Percentiles rank a stretch among this genome's conserved stretches.
phyloP scores from a whole-genome alignment of 2,888 invertebrate species.

The Ormyrus labotus region DNA sequence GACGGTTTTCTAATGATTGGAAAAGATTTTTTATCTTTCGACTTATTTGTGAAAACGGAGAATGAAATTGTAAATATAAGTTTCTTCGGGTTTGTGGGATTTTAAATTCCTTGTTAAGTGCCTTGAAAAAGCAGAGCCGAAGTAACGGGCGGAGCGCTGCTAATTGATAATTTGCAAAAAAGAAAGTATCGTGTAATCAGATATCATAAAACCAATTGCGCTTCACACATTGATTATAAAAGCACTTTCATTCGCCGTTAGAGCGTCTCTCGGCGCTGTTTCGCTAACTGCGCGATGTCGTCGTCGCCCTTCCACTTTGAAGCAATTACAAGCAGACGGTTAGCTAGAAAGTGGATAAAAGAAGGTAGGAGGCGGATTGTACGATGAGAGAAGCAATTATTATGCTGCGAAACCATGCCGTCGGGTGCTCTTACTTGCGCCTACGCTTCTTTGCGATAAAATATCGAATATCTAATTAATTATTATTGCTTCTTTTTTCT shows the following conservation, averaged over 20 bases:
- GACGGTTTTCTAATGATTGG: too few species aligned
- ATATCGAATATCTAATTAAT: neutral
- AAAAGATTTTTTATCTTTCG: too few species aligned
- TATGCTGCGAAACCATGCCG: constrained; percentile 63
- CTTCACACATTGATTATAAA: constrained; percentile 24
- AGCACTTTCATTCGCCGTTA: constrained; percentile 21
- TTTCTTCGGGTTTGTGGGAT: too few species aligned
- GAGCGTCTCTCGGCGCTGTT: neutral
- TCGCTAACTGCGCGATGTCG: constrained; percentile 1
- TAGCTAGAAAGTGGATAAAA: constrained; percentile 17
- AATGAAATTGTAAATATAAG: too few species aligned
- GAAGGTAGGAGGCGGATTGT: constrained; percentile 12
- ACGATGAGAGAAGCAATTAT: constrained; percentile 61
- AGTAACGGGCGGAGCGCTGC: too few species aligned
- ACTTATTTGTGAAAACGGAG: too few species aligned
- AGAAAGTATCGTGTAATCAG: neutral
- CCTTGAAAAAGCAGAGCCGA: too few species aligned
- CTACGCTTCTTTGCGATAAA: neutral
- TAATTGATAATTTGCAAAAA: neutral
- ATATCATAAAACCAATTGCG: neutral
- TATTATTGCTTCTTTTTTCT: too few species aligned
- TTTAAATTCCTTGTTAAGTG: too few species aligned
- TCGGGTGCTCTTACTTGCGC: neutral
- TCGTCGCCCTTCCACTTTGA: constrained; percentile 3
- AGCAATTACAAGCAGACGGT: constrained; percentile 37